Evolutionary conservation across 2,888 invertebrate species (phyloP).

Genomic region (Oxycera nigricornis): DNA sequence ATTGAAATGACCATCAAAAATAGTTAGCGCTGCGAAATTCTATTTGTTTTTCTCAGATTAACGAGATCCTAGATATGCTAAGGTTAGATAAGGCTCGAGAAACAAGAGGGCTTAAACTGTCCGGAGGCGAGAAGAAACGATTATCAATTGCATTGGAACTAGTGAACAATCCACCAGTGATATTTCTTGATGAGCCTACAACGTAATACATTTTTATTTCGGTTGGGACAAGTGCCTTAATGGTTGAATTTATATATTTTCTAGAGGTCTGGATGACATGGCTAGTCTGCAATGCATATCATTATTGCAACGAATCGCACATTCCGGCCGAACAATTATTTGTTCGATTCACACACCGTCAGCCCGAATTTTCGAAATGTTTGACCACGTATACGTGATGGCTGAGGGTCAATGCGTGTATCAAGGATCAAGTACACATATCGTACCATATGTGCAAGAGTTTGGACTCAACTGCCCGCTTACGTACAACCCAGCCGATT

Average conservation of each 20-base stretch:
- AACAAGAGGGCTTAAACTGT: slow-evolving; percentile 77
- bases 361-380: slow-evolving; percentile 87
- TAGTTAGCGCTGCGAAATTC: neutral
- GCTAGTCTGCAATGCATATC: slow-evolving; percentile 89
- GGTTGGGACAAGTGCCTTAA: neutral
- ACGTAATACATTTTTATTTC: slow-evolving; percentile 69
- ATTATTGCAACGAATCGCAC: slow-evolving; percentile 82
- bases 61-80: slow-evolving; percentile 83
- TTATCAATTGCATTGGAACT: slow-evolving; percentile 93
- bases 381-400: slow-evolving; percentile 90
- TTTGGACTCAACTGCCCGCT: slow-evolving; percentile 85
- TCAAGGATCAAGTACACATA: slow-evolving; percentile 78
- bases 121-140: slow-evolving; percentile 92
- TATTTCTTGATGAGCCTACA: slow-evolving; percentile 96
- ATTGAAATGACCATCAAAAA: neutral
- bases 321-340: slow-evolving; percentile 87
- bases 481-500: slow-evolving; percentile 96
- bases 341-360: slow-evolving; percentile 98
- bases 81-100: slow-evolving; percentile 76
- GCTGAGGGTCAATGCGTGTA: slow-evolving; percentile 90
- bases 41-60: slow-evolving; percentile 67
- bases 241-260: slow-evolving; percentile 51
- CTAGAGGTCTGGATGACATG: slow-evolving; percentile 88
- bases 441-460: slow-evolving; percentile 81
- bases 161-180: slow-evolving; percentile 90